Percentiles rank a stretch among this genome's conserved stretches.
Conservation (phyloP, 2,888 invertebrate species). For the Pseudococcus jackbeardsleyi region DNA sequence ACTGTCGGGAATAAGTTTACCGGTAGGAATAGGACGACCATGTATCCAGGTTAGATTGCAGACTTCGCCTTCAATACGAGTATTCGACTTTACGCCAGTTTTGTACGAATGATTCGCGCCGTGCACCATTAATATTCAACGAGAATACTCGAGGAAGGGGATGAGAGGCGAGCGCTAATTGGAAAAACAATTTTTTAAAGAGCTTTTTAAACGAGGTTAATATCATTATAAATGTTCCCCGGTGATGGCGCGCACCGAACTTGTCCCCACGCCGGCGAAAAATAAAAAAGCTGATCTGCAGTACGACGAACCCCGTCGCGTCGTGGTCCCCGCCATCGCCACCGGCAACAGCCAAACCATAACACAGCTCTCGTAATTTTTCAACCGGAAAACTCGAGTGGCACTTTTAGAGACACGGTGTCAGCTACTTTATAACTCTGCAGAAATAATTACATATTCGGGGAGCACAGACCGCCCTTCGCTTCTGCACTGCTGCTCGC, state of each 20-base stretch:
- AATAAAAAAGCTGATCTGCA: background rate
- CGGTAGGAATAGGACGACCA: no score
- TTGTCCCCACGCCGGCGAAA: background rate
- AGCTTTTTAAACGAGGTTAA: conserved; percentile 22
- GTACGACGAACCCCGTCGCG: background rate
- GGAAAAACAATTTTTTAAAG: conserved; percentile 16
- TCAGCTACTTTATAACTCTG: background rate
- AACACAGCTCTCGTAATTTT: background rate
- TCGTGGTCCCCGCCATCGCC: background rate
- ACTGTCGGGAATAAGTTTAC: no score
- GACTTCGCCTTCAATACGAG: no score
- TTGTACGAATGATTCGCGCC: background rate
- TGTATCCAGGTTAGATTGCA: no score
- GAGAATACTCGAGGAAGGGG: background rate
- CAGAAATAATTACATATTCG: conserved; percentile 8
- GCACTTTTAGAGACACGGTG: background rate
- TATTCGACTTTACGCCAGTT: no score
- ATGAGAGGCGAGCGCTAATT: background rate
- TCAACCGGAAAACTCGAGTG: conserved; percentile 16
- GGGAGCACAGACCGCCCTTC: background rate
- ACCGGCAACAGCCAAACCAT: no score
- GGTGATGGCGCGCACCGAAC: background rate
- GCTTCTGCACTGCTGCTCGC: no score
- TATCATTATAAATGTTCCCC: conserved; percentile 3
- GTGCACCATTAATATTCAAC: background rate